Evolutionary conservation across 2,113 vertebrate genomes (phyloP).

Genomic region (Callocephalon fimbriatum): DNA sequence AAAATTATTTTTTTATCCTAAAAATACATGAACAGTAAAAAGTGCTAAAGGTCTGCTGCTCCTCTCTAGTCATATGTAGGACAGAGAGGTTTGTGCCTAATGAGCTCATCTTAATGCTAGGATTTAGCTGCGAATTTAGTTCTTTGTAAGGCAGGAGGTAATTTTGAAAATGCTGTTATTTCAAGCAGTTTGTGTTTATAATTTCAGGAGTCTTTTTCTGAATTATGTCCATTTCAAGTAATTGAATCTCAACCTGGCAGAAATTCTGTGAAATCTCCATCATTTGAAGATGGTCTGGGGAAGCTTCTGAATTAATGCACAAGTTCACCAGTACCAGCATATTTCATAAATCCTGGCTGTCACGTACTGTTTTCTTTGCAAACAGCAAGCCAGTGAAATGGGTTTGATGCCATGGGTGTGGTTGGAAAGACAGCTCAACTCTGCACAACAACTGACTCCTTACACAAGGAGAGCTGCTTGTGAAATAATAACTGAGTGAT

Average conservation of each 20-base stretch:
- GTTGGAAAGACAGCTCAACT: background rate
- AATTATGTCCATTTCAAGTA: background rate
- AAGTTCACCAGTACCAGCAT: background rate
- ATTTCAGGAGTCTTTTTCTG: background rate
- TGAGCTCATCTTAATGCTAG: background rate
- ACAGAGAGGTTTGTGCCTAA: background rate
- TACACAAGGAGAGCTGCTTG: background rate
- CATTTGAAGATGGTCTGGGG: background rate
- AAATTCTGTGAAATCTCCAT: background rate
- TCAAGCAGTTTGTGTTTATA: background rate
- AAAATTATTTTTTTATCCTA: background rate
- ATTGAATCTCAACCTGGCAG: background rate
- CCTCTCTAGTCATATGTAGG: background rate
- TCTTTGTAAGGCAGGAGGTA: background rate
- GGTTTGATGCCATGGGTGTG: background rate
- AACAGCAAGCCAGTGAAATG: background rate
- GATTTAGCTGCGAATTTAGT: background rate
- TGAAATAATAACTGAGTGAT: background rate
- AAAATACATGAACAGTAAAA: background rate
- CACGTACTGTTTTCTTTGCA: background rate
- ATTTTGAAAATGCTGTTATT: background rate
- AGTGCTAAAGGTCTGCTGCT: background rate
- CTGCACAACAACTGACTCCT: background rate
- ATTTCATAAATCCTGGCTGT: background rate
- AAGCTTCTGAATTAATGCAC: background rate